A percentile compares a stretch with the other conserved stretches of the same genome.
These are phyloP conservation scores for Gobius niger DNA, from an alignment of 2,113 vertebrate genomes.

Conservation along the genomic window DNA sequence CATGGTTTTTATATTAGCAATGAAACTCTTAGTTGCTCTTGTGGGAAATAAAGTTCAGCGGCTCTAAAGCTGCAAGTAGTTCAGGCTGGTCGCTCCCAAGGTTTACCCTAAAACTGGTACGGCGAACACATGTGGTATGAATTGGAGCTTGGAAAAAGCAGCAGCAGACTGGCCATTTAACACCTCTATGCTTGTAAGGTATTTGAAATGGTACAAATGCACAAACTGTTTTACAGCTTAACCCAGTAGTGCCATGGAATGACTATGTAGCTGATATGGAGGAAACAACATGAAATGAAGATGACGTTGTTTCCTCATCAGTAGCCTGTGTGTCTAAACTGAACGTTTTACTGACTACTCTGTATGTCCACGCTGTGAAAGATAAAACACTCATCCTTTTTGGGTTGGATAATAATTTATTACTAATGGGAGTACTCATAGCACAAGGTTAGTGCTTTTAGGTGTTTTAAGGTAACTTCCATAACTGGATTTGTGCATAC, in stretches of 20 bases:
- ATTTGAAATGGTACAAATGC: constrained; percentile 5
- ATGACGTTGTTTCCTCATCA: not conserved
- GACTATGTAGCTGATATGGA: not conserved
- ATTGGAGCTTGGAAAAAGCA: constrained; percentile 14
- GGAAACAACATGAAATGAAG: not conserved
- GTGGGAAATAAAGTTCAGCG: constrained; percentile 20
- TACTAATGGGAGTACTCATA: not conserved
- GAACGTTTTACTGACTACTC: not conserved
- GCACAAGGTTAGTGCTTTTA: not conserved
- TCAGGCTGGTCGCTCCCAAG: constrained; percentile 27
- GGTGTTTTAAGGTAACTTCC: too few relatives aligned
- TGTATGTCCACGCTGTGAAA: not conserved
- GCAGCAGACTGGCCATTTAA: constrained; percentile 17
- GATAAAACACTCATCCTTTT: not conserved
- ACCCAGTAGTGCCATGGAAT: not conserved
- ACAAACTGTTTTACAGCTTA: not conserved
- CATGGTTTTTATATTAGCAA: constrained; percentile 10
- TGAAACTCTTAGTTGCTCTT: constrained; percentile 26
- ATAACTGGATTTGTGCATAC: too few relatives aligned
- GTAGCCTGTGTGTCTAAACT: not conserved
- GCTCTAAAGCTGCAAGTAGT: constrained; percentile 2
- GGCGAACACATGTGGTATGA: constrained; percentile 38
- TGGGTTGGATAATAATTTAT: not conserved
- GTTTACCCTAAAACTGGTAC: constrained; percentile 23
- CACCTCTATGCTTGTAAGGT: constrained; percentile 5